These are phyloP conservation scores for Ptycholaimellus sp. DNA, from an alignment of 2,888 invertebrate species.

Conservation along the genomic window DNA sequence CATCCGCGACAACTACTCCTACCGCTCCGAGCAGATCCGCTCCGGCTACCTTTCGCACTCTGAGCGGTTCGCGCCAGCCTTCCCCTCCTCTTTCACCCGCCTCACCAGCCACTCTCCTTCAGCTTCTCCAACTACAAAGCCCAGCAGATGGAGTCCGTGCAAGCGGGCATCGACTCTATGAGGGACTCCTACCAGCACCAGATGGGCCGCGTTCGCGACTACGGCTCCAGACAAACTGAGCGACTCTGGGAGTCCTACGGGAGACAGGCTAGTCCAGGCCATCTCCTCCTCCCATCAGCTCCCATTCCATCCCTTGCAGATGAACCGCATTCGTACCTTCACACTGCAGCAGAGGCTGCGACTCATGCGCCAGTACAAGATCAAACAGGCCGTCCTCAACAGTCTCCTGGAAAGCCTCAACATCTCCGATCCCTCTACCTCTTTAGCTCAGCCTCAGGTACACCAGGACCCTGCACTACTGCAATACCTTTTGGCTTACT, in stretches of 20 bases:
- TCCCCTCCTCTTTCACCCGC: too few relatives aligned
- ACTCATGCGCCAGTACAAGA: slow-evolving; percentile 23
- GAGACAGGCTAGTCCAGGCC: slow-evolving; percentile 45
- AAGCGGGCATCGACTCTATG: slow-evolving; percentile 2
- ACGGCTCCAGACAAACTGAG: slow-evolving; percentile 54
- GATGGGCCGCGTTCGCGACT: slow-evolving; percentile 39
- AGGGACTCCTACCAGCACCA: slow-evolving; percentile 20
- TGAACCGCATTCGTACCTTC: slow-evolving; percentile 22
- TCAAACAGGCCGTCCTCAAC: slow-evolving; percentile 18
- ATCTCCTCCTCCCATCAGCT: not conserved
- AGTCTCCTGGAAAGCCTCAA: slow-evolving; percentile 14
- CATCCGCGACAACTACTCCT: slow-evolving; percentile 19
- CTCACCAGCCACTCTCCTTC: too few relatives aligned
- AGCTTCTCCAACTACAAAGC: slow-evolving; percentile 4
- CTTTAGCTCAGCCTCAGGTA: too few relatives aligned
- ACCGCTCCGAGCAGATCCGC: slow-evolving; percentile 4
- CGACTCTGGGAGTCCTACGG: slow-evolving; percentile 67
- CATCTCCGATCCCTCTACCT: too few relatives aligned
- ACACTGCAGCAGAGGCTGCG: slow-evolving; percentile 22
- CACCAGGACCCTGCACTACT: too few relatives aligned
- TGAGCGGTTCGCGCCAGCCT: slow-evolving; percentile 4
- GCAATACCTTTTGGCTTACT: too few relatives aligned
- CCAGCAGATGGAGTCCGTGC: slow-evolving; percentile 5
- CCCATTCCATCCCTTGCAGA: slow-evolving; percentile 5
- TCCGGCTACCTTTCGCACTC: slow-evolving; percentile 1